These are phyloP conservation scores for Unio pictorum DNA, from an alignment of 2,888 invertebrate genomes.

Conservation along the genomic window DNA sequence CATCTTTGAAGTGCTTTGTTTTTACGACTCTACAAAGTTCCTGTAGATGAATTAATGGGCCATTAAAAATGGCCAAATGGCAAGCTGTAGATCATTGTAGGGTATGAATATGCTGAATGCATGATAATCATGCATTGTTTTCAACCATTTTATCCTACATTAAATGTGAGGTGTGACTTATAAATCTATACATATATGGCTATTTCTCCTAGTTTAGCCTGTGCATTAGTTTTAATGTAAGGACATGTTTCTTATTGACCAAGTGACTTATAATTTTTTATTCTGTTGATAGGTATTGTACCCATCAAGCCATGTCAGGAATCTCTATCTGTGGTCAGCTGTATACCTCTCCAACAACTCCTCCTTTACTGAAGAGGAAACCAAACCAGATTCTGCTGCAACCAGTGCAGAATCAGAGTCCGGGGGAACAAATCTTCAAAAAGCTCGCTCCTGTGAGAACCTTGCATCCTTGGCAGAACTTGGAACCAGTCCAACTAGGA, in stretches of 20 bases:
- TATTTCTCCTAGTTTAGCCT: neutral
- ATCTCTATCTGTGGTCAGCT: slow-evolving; percentile 87
- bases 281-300: slow-evolving; percentile 81
- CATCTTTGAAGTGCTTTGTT: too few species aligned
- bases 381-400: slow-evolving; percentile 29
- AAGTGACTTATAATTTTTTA: neutral
- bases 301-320: slow-evolving; percentile 88
- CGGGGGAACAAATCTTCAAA: slow-evolving; percentile 66
- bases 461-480: slow-evolving; percentile 75
- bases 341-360: slow-evolving; percentile 81
- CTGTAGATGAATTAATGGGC: too few species aligned
- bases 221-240: neutral
- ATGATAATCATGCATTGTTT: too few species aligned
- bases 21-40: too few species aligned
- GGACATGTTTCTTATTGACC: neutral
- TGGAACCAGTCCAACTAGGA: slow-evolving; percentile 76
- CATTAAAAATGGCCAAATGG: too few species aligned
- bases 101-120: too few species aligned
- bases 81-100: too few species aligned
- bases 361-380: slow-evolving; percentile 55
- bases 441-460: slow-evolving; percentile 90
- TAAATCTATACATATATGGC: neutral
- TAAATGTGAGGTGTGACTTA: too few species aligned
- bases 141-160: too few species aligned
- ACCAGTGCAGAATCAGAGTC: slow-evolving; percentile 17